Percentiles rank a stretch among this genome's conserved stretches.
Conservation (phyloP, 2,797 vertebrate species). For the Rhinogobio ventralis region DNA sequence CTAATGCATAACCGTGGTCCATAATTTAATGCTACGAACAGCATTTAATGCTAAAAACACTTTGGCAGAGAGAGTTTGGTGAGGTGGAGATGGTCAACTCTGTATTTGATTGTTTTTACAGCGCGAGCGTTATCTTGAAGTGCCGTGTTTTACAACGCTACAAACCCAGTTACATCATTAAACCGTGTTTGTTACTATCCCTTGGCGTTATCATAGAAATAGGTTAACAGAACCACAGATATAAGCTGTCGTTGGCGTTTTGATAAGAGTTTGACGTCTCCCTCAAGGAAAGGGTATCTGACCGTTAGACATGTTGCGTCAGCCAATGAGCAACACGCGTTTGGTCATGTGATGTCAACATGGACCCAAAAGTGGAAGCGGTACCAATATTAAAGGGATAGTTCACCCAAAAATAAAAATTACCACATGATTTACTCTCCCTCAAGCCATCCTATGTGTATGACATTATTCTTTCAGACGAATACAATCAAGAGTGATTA, state of each 20-base stretch:
- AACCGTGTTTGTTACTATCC: background rate
- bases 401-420: no score
- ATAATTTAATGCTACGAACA: background rate
- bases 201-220: background rate
- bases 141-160: background rate
- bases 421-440: no score
- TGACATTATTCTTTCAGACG: no score
- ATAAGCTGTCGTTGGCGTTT: background rate
- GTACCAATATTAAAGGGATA: no score
- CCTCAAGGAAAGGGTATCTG: background rate
- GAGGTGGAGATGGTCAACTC: background rate
- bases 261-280: background rate
- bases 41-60: background rate
- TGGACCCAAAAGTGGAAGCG: background rate
- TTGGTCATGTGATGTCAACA: background rate
- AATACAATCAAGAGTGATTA: no score
- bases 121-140: background rate
- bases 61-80: background rate
- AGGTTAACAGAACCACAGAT: background rate
- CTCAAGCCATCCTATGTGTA: no score
- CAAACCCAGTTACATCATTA: background rate
- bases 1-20: constrained; percentile 27
- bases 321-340: background rate
- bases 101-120: background rate
- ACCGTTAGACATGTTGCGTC: no score